These are phyloP conservation scores for Nyctibius grandis DNA, from an alignment of 2,797 vertebrate species.

Conservation along the genomic window DNA sequence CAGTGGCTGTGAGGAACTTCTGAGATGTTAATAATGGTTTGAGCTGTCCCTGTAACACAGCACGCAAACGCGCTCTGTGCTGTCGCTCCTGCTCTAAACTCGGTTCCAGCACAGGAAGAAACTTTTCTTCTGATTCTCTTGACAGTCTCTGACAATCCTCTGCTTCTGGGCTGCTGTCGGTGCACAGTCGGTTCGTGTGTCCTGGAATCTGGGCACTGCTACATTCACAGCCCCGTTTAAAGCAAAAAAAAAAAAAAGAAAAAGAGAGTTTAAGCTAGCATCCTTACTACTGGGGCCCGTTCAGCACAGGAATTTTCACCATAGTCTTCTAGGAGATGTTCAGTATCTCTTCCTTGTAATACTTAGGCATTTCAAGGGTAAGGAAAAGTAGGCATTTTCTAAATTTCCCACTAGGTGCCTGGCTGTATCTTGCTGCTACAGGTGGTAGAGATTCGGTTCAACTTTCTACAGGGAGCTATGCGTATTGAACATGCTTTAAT, in stretches of 20 bases:
- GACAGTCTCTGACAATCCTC: neutral
- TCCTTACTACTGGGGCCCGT: neutral
- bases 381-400: neutral
- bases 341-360: neutral
- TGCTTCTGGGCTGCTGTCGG: neutral
- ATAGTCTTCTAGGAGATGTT: neutral
- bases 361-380: neutral
- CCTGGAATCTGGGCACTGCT: neutral
- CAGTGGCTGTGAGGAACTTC: neutral
- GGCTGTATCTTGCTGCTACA: neutral
- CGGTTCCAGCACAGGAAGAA: neutral
- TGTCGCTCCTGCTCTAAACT: neutral
- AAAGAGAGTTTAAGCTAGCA: neutral
- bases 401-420: neutral
- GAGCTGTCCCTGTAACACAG: neutral
- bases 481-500: neutral
- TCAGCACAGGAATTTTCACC: neutral
- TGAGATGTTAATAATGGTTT: neutral
- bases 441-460: neutral
- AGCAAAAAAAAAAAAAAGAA: neutral
- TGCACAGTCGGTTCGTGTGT: rapidly evolving
- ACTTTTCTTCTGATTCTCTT: no score
- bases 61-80: neutral
- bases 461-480: neutral
- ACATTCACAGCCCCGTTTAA: neutral